phyloP scores from a whole-genome alignment of 2,113 vertebrate species.

The Halichoeres trimaculatus region DNA sequence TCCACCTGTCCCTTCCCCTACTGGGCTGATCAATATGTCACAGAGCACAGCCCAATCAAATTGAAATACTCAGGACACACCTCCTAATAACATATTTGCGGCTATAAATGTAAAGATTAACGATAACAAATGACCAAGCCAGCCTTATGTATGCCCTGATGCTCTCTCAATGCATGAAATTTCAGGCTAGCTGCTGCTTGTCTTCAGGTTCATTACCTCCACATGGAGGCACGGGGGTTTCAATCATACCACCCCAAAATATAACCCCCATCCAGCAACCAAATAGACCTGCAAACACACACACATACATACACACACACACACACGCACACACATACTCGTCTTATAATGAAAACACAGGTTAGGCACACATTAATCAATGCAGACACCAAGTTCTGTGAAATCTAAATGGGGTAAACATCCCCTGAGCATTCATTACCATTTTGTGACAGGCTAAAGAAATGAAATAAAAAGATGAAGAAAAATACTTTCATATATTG shows the following conservation, averaged over 20 bases:
- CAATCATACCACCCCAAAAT: constrained; percentile 80
- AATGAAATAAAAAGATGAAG: constrained; percentile 69
- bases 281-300: constrained; percentile 38
- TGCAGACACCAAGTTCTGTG: constrained; percentile 78
- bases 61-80: constrained; percentile 75
- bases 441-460: constrained; percentile 75
- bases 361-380: constrained; percentile 83
- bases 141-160: constrained; percentile 68
- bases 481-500: constrained; percentile 79
- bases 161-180: constrained; percentile 82
- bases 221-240: constrained; percentile 75
- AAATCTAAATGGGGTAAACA: constrained; percentile 83
- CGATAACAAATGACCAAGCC: constrained; percentile 83
- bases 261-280: constrained; percentile 58
- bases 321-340: constrained; percentile 35
- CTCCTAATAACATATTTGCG: constrained; percentile 84
- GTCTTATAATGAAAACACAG: constrained; percentile 83
- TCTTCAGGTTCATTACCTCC: constrained; percentile 85
- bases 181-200: constrained; percentile 80
- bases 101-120: constrained; percentile 84
- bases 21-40: constrained; percentile 81
- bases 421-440: constrained; percentile 81
- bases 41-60: constrained; percentile 71
- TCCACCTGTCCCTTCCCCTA: constrained; percentile 39
- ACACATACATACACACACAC: constrained; percentile 15